Base-by-base conservation (phyloP, 2,888 invertebrate genomes). In the Icerya purchasi region DNA sequence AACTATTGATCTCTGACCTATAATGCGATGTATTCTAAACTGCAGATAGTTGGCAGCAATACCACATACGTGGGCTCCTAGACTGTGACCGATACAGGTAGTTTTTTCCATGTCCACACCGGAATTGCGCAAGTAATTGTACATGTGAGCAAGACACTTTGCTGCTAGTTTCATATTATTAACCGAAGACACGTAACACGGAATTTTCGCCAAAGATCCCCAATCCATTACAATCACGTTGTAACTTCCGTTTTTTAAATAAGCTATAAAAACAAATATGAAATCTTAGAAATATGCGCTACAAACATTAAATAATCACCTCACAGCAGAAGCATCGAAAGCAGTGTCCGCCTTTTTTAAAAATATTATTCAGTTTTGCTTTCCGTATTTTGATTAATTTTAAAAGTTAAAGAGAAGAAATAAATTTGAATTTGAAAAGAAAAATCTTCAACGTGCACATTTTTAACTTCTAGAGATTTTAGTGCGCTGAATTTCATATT, bases 201-300 rank as follows among this genome's bases (percentile, higher is more conserved):
- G 73, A 82, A 86, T 0, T 83, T 84, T 0, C 81, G 80, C 67
- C 77, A 86, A 73, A 2, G 74, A 73, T n/a, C 84, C 82, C 86
- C 86, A 86, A 71, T 86, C 85, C 56, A 84, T 73, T 72, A 84
- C 75, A 70, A 86, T 79, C 49, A 85, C 81, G 70, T 86, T 86
- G 73, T 83, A 85, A 61, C 79, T 79, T 1, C 83, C 83, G 67
- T 83, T 82, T 3, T 76, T 76, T 24, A 84, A 70, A 68, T 86
- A 86, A 14, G 86, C 85, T 83, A 69, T 50, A 58, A 54, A 52
- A 52, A 5, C 53, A 19, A 49, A 10, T 24, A 50, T 21, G 14
- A 3, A 2, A 22, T 20, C 20, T 54, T 22, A 18, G 19, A 8
- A 24, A 56, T 56, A 36, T 22, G 20, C 19, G 22, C 36, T 19